Conservation (phyloP, 1,140 invertebrate genomes). For the Monomorium pharaonis region DNA sequence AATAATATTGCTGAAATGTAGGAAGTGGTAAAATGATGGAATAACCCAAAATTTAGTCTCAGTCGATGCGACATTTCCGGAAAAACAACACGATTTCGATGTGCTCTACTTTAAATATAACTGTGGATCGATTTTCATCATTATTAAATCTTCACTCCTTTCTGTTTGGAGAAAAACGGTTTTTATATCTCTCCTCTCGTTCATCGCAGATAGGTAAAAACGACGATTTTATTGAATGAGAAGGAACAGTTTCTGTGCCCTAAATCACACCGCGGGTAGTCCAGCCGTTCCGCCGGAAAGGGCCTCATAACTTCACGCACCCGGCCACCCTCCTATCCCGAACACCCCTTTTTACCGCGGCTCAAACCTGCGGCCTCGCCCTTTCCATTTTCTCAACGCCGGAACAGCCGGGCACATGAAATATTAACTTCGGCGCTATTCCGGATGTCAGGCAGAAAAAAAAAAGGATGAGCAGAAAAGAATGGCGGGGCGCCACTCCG, state of each 20-base stretch:
- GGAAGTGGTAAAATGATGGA: neutral
- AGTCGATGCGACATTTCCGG: neutral
- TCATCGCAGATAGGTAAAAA: constrained; percentile 57
- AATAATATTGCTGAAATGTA: neutral
- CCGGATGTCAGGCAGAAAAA: constrained; percentile 65
- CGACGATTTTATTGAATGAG: constrained; percentile 77
- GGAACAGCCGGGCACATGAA: constrained; percentile 77
- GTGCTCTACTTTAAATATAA: neutral
- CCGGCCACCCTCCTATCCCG: constrained; percentile 61
- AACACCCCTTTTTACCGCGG: constrained; percentile 66
- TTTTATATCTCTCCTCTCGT: neutral
- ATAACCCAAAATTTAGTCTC: neutral
- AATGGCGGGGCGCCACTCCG: constrained; percentile 39
- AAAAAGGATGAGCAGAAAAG: constrained; percentile 26
- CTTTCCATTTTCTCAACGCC: constrained; percentile 78
- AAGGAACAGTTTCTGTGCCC: constrained; percentile 72
- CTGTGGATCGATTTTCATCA: neutral
- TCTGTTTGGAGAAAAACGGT: neutral
- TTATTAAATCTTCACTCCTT: constrained; percentile 14
- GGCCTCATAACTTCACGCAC: constrained; percentile 78
- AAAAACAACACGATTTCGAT: neutral
- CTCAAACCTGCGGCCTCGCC: constrained; percentile 69
- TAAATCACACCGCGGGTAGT: constrained; percentile 79
- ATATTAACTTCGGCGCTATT: constrained; percentile 75
- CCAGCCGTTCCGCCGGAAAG: constrained; percentile 76